These are phyloP conservation scores for Crematogaster levior DNA, from an alignment of 2,888 invertebrate genomes.

Conservation along the genomic window DNA sequence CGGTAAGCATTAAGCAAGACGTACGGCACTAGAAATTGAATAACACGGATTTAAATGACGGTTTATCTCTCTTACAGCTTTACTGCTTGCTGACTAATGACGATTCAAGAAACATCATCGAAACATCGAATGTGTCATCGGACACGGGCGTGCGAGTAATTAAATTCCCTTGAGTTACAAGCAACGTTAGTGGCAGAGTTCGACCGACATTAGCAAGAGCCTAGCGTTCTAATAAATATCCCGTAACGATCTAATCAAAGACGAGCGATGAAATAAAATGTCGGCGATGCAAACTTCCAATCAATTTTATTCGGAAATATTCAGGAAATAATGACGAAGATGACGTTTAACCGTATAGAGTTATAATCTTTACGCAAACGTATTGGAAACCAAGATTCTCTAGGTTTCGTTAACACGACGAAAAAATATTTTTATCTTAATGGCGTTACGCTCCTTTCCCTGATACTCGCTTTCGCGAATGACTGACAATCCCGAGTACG, in stretches of 20 bases:
- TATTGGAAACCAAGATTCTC: background rate
- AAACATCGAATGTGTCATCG: background rate
- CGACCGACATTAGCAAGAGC: background rate
- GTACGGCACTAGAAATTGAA: slow-evolving; percentile 10
- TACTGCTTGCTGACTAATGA: slow-evolving; percentile 15
- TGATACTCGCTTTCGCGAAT: background rate
- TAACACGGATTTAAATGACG: slow-evolving; percentile 1
- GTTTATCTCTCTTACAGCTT: slow-evolving; percentile 2
- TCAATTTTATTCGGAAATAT: background rate
- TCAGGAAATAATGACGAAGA: background rate
- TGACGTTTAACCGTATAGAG: background rate
- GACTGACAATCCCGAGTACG: slow-evolving; percentile 8
- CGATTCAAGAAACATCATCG: background rate
- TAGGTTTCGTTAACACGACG: background rate
- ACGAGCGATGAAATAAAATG: slow-evolving; percentile 3
- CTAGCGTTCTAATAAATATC: slow-evolving; percentile 22
- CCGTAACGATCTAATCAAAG: background rate
- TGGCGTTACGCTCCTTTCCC: background rate
- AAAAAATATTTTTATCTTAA: background rate
- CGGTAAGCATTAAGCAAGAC: slow-evolving; percentile 1
- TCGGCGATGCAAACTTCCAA: background rate
- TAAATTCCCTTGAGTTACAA: slow-evolving; percentile 17
- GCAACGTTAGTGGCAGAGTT: slow-evolving; percentile 1
- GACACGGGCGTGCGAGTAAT: slow-evolving; percentile 4
- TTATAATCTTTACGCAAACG: slow-evolving; percentile 49